Base-by-base conservation (phyloP, 2,113 vertebrate species). In the Xiphophorus couchianus region DNA sequence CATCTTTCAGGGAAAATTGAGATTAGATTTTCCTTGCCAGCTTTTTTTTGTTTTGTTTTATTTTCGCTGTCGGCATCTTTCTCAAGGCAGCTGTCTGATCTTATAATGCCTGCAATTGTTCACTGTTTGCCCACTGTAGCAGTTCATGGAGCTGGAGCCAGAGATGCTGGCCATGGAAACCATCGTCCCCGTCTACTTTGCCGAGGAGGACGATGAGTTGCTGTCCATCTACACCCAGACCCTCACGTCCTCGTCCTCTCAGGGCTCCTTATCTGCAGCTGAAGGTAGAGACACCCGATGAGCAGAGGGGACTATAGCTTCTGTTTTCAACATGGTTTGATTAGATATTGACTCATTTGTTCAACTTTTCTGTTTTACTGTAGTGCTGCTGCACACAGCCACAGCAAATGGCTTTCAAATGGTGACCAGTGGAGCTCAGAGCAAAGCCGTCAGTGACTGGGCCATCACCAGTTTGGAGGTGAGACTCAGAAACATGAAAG, bases 351-450 rank as follows among this genome's bases (percentile, higher is more conserved):
- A 8, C 27, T 69, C 3, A 13, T 27, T 62, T 15, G 54, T 22
- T 11, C 17, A 62, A 15, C 61, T 12, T 6, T 35, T 81, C 62
- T 42, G 12, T 31, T 54, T 65, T 75, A 62, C 35, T 64, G 17
- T 73, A 99, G 98, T 99, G 74, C 92, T 99, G 74, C 91, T 99
- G 58, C 97, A 98, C 86, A 98, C 98, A 0, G 98, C 98, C 71
- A 99, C 98, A 1, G 98, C 98, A 76, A 99, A 98, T 0, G 98
- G 98, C 78, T 99, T 99, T 88, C 98, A 99, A 93, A 99, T 99
- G 97, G 98, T 99, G 75, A 99, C 97, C 71, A 99, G 97, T 0
- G 98, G 98, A 64, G 95, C 96, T 69, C 98, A 99, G 84, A 99
- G 98, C 90, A 99, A 99, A 94, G 96, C 98, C 0, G 83, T 99